Base-by-base conservation (phyloP, 1,140 invertebrate genomes). In the Pinna nobilis region DNA sequence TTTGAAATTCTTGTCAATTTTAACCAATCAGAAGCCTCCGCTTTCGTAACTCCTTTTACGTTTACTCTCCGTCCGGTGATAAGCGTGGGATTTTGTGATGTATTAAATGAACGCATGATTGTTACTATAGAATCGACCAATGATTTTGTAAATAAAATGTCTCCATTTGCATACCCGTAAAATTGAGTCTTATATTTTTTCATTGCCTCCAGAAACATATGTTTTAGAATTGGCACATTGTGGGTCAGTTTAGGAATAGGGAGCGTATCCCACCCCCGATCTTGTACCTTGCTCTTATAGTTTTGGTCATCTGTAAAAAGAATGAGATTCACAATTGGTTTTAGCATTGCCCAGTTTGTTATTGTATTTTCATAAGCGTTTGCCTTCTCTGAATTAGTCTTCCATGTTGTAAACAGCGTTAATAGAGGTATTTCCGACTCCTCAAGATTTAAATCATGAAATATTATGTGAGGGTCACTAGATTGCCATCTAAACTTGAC, bases 161-260 rank as follows among this genome's bases (percentile, higher is more conserved):
- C 77, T 18, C 77, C 77, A 44, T 78, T 78, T 15, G 59, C 69
- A 53, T 65, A 78, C 5, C 63, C 77, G 51, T 78, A 78, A 44
- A 72, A 75, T 32, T 20, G 55, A 13, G 72, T 65, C 18, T 71
- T 72, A 30, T 55, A 67, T 23, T 63, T 59, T 11, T 55, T 25
- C 61, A 75, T 71, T 1, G 61, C 60, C 44, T 78, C 47, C 1
- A 71, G 18, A 18, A 70, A 78, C 77, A 78, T 78, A n/a, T 67
- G 50, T 41, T 74, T 74, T 11, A 78, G 50, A 18, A 78, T 44
- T 9, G 77, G 77, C 6, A 74, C 51, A 23, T 72, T 65, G 15
- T 44, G 55, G 0, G 51, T 61, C 35, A 55, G 37, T 11, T 67
- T 59, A 3, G 25, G 35, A 13, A 78, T 25, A 9, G 76, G 76